A percentile compares a stretch with the other conserved stretches of the same genome.
Evolutionary conservation across 2,797 vertebrate species (phyloP).

Genomic region (Nasua narica): DNA sequence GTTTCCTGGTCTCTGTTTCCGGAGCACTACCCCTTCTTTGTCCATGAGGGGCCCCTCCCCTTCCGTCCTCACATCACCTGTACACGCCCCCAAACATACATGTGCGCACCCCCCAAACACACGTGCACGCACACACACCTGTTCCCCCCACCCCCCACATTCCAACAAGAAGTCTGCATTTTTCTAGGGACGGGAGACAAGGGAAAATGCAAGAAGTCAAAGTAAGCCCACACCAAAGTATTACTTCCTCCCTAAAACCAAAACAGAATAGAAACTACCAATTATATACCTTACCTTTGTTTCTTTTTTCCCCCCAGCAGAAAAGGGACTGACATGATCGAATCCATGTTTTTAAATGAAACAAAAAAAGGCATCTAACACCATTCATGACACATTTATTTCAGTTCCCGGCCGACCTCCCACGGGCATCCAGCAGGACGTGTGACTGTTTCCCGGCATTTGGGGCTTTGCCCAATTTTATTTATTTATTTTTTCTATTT

Average conservation of each 20-base stretch:
- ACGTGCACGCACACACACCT: neutral
- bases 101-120: neutral
- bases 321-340: neutral
- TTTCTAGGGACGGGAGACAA: neutral
- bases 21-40: neutral
- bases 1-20: neutral
- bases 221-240: neutral
- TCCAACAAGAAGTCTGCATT: neutral
- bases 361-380: neutral
- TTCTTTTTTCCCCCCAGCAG: neutral
- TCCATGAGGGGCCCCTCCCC: neutral
- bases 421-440: too few relatives aligned
- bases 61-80: rapidly evolving
- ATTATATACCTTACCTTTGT: neutral
- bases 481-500: neutral
- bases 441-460: neutral
- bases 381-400: neutral
- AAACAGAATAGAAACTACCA: neutral
- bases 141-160: neutral
- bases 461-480: neutral
- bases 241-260: neutral
- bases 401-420: neutral
- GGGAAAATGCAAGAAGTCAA: neutral
- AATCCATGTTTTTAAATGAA: neutral
- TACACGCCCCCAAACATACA: neutral